Percentiles rank a stretch among this genome's conserved stretches.
Evolutionary conservation across 2,113 vertebrate genomes (phyloP).

Genomic region (Lepisosteus oculatus): DNA sequence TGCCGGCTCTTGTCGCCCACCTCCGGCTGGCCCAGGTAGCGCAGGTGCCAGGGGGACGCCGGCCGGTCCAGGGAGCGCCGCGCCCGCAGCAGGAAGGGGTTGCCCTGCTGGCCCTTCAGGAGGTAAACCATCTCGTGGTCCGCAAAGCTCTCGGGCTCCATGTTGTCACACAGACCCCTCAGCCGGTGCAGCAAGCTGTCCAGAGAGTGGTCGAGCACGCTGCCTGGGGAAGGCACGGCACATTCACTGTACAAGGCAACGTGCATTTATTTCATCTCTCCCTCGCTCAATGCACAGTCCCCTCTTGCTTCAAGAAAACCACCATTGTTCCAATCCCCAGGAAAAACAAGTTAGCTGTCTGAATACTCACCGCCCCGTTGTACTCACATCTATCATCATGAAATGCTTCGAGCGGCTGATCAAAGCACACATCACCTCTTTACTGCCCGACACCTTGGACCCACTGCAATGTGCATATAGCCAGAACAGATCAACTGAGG

Average conservation of each 20-base stretch:
- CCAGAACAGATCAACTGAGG: too few species aligned
- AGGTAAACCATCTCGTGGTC: slow-evolving; percentile 96
- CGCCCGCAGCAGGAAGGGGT: slow-evolving; percentile 90
- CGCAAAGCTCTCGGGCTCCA: slow-evolving; percentile 89
- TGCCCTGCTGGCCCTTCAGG: slow-evolving; percentile 94
- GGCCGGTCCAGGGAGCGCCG: slow-evolving; percentile 82
- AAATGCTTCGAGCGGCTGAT: too few species aligned
- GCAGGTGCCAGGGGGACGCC: slow-evolving; percentile 85
- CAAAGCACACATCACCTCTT: too few species aligned
- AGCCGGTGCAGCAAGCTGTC: slow-evolving; percentile 92
- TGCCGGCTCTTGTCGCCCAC: slow-evolving; percentile 93
- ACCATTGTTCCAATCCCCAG: too few species aligned
- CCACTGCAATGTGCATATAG: too few species aligned
- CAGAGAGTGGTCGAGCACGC: slow-evolving; percentile 89
- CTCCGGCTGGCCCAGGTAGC: slow-evolving; percentile 92
- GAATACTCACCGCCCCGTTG: too few species aligned
- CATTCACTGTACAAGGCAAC: neutral
- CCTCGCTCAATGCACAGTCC: too few species aligned
- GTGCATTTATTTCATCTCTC: too few species aligned
- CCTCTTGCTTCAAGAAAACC: too few species aligned
- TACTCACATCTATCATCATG: too few species aligned
- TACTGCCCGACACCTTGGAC: too few species aligned
- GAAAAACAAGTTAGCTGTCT: too few species aligned
- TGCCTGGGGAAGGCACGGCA: slow-evolving; percentile 64
- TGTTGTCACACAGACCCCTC: slow-evolving; percentile 92